Base-by-base conservation (phyloP, 1,140 invertebrate genomes). In the Psilanteris sp. region DNA sequence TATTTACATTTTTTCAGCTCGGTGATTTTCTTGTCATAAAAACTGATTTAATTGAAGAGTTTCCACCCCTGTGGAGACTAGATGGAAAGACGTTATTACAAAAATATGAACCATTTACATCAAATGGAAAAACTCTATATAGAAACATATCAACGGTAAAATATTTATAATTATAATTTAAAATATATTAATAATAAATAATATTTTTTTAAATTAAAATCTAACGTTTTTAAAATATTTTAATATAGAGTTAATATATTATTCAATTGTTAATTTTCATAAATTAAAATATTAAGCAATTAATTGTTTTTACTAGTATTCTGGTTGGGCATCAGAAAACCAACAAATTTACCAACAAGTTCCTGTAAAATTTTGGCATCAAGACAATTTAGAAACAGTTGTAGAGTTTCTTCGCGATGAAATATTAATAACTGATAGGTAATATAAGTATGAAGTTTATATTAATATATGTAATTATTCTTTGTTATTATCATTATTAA, bases 61-160 rank as follows among this genome's bases (percentile, higher is more conserved):
- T 92, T 91, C 94, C 94, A 3, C 90, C 92, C 3, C 92, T 96
- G 70, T 96, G 95, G 95, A 92, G 94, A 85, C 94, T 96, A 39
- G 95, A 96, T 83, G 94, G 94, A 0, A 96, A 96, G 88, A 93
- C 93, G 10, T 90, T 96, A 48, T 85, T 96, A 32, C 95, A 96
- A 87, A 95, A 95, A 81, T 96, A 94, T 81, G 94, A 96, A 83
- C 93, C 94, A 8, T 96, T 94, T 86, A 91, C 93, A 67, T 91
- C 94, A 68, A 93, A 95, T 85, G 94, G 94, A 39, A 92, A 93
- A 86, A 93, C 92, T 32, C 89, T 96, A 29, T 96, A 96, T 81
- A 91, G 92, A 79, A 96, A 95, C 90, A 95, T 95, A 88, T 95
- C 94, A 9, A 96, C 94, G 83, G 95, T 96, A 90, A 91, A 89